Evolutionary conservation across 2,888 invertebrate species (phyloP).

Genomic region (Macrophya annulata): DNA sequence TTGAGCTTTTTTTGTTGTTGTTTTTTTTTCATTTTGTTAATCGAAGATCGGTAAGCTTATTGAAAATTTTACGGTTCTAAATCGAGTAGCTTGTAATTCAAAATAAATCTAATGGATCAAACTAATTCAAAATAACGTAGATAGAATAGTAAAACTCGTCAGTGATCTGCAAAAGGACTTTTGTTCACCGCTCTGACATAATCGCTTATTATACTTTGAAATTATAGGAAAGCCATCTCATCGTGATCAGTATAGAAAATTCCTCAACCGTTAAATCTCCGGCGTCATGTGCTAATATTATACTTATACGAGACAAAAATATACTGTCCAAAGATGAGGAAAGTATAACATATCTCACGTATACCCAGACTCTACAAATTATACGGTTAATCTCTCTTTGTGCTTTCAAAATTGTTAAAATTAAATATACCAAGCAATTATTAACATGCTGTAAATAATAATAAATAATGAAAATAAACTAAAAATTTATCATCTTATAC

Average conservation of each 20-base stretch:
- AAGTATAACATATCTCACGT: background rate
- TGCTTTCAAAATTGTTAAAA: background rate
- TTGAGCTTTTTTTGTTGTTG: background rate
- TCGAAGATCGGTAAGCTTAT: background rate
- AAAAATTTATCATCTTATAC: background rate
- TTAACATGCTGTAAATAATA: background rate
- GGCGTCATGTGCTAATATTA: conserved; percentile 1
- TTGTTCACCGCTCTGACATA: background rate
- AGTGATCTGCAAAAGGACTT: background rate
- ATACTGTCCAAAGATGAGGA: background rate
- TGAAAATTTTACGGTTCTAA: background rate
- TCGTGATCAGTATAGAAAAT: background rate
- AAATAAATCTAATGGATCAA: background rate
- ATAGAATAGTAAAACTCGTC: background rate
- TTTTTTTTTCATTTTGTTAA: background rate
- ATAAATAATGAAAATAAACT: background rate
- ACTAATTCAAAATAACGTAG: background rate
- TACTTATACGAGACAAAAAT: background rate
- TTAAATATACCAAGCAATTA: background rate
- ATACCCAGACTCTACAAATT: background rate
- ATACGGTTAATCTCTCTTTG: background rate
- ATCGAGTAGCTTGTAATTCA: background rate
- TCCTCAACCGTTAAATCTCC: background rate
- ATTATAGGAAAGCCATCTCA: background rate
- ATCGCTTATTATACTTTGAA: background rate